phyloP scores from a whole-genome alignment of 2,113 vertebrate genomes.

The Ciconia maguari region DNA sequence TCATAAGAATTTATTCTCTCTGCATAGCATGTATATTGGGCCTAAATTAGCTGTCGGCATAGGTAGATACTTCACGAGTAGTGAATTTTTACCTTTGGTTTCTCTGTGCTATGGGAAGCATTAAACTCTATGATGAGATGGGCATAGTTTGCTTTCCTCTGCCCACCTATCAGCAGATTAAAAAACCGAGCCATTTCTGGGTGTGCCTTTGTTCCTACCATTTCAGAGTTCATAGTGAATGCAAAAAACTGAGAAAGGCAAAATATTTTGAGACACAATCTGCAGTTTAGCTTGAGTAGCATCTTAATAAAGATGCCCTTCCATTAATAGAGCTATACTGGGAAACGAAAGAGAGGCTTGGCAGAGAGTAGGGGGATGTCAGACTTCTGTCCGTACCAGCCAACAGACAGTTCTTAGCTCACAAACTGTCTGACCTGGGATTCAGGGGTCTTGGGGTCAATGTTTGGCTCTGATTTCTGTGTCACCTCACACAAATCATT shows the following conservation, averaged over 20 bases:
- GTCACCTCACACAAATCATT: background rate
- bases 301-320: background rate
- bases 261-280: background rate
- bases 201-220: background rate
- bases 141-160: background rate
- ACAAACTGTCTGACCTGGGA: background rate
- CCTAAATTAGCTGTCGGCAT: conserved; percentile 20
- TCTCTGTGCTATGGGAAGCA: background rate
- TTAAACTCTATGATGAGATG: background rate
- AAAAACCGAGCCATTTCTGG: background rate
- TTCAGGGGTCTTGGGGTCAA: background rate
- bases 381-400: background rate
- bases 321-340: background rate
- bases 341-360: background rate
- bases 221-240: background rate
- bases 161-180: background rate
- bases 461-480: background rate
- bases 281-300: background rate
- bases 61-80: background rate
- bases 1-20: conserved; percentile 18
- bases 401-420: background rate
- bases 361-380: background rate
- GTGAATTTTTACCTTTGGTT: background rate
- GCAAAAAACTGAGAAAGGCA: background rate
- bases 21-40: background rate